Evolutionary conservation across 1,140 invertebrate genomes (phyloP), one percentile per base, ranked within the genome.

Genomic region (Coelopa frigida): DNA sequence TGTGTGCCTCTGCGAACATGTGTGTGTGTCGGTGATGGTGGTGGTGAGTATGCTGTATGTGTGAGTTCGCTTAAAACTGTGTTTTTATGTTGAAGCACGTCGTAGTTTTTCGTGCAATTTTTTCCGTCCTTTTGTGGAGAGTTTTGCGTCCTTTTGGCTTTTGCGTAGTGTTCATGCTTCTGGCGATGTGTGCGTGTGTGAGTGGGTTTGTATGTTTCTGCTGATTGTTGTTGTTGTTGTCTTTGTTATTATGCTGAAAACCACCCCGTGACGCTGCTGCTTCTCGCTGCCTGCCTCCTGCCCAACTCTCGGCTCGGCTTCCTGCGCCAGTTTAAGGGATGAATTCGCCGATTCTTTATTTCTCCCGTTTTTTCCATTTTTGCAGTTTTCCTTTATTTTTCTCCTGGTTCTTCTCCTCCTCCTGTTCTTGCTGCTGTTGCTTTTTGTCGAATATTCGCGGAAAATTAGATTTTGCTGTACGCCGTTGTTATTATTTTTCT

Each of bases 301-400:
- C n/a, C 33, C 41, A 32, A 26, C 33, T 31, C 41, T 31, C 26
- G 23, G n/a, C 10, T 43, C 33, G 36, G 27, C 39, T 33, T 38
- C 26, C 26, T 42, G 17, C 39, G 18, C 41, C 35, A 29, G 37
- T 33, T 44, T 43, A 33, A 27, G 42, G 21, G 21, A 44, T 33
- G 31, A 29, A 29, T 8, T 8, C 26, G 26, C 14, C 11, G 24
- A 14, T 26, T 24, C 8, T 3, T 11, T 17, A 24, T 26, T 27
- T 12, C 20, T 12, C 33, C 12, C 27, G 20, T 33, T 33, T 44
- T 4, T 44, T 44, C 32, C 3, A 12, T 23, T 17, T 44, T 4
- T 44, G 32, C 29, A 42, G 10, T 33, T 33, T 44, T 44, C 35
- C 10, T 17, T n/a, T 29, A 29, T 15, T 42, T 43, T 43, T 43